Base-by-base conservation (phyloP, 1,140 invertebrate genomes). In the Drosophila ficusphila region DNA sequence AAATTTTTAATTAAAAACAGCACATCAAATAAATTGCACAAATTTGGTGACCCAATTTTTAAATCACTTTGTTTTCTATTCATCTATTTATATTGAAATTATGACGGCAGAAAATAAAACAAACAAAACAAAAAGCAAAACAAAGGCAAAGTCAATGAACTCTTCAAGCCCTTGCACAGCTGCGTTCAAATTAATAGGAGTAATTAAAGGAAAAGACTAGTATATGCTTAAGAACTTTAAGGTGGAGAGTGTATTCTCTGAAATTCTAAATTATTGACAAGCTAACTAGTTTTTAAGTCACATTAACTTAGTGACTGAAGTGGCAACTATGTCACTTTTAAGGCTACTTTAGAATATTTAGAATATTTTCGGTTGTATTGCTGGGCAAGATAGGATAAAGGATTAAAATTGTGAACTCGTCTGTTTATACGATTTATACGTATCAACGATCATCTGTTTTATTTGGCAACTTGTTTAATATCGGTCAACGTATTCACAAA, bases 401-500 rank as follows among this genome's bases (percentile, higher is more conserved):
- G n/a, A n/a, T n/a, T 39, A 39, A 6, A 19, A 19, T 19, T 39
- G 4, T 14, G 39, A 44, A 3, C 12, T 3, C 4, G 25, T 12
- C 21, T 44, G 21, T 44, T 31, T 29, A 42, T 31, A 23, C 34
- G 19, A 52, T 23, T 25, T 18, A 42, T 38, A 67, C 9, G 46
- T 29, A 39, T 9, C 54, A 31, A n/a, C 46, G 62, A 69, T 71
- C 65, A 64, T 60, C 56, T 81, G 73, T 62, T 60, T 74, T 71
- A 81, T 82, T 61, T 76, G 52, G 70, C 77, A 62, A 76, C 76
- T 77, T 89, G 78, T 83, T 89, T 86, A 90, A 90, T 90, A 89
- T 89, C 85, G 85, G 86, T 90, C 86, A 90, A 89, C 86, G 79
- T 85, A 81, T 89, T 89, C 79, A 65, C 54, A 51, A 69, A 64